Evolutionary conservation across 2,888 invertebrate species (phyloP).

Genomic region (Eulithis prunata): DNA sequence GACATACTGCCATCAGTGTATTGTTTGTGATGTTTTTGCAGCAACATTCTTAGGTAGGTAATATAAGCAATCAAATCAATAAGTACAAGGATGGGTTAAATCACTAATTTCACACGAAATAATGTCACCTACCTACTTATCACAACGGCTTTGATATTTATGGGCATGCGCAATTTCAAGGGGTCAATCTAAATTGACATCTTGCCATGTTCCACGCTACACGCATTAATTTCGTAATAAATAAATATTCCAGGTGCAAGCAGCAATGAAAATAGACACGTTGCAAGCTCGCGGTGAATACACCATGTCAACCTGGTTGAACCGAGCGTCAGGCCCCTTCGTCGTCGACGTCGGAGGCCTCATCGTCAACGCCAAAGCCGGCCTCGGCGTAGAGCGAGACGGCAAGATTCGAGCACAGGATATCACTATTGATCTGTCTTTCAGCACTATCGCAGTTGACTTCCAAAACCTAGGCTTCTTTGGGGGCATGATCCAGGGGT

Average conservation of each 20-base stretch:
- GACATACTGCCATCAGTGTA: constrained; percentile 1
- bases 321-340: constrained; percentile 89
- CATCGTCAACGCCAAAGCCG: constrained; percentile 87
- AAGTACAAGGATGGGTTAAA: constrained; percentile 13
- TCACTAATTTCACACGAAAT: neutral
- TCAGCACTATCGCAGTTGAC: constrained; percentile 90
- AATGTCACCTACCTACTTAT: neutral
- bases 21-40: constrained; percentile 18
- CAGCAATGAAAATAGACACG: constrained; percentile 88
- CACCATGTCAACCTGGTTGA: constrained; percentile 89
- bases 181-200: neutral
- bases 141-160: neutral
- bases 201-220: too few species aligned
- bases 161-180: neutral
- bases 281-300: constrained; percentile 90
- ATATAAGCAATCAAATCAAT: neutral
- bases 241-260: constrained; percentile 85
- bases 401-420: constrained; percentile 91
- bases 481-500: constrained; percentile 87
- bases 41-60: constrained; percentile 10
- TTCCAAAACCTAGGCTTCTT: constrained; percentile 93
- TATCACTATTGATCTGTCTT: constrained; percentile 91
- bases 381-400: constrained; percentile 88
- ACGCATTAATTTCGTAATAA: neutral
- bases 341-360: constrained; percentile 90